phyloP scores from a whole-genome alignment of 2,888 invertebrate genomes.

The Ophion costatus region DNA sequence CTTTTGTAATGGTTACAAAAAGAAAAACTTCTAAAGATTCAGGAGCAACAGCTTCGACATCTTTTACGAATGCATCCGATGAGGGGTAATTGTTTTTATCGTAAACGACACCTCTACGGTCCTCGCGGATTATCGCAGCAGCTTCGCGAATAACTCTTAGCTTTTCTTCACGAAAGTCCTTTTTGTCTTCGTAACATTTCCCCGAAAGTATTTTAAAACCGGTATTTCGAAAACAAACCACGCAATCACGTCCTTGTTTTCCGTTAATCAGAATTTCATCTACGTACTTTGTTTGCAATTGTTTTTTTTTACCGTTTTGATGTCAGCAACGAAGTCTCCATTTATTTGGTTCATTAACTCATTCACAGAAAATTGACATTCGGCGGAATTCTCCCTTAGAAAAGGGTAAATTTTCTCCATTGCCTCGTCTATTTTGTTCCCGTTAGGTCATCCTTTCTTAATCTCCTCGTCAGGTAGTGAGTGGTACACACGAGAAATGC shows the following conservation, averaged over 20 bases:
- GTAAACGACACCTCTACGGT: conserved; percentile 65
- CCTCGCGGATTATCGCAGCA: conserved; percentile 66
- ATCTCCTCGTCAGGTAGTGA: neutral
- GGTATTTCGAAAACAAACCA: conserved; percentile 50
- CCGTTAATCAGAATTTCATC: neutral
- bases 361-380: conserved; percentile 4
- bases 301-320: conserved; percentile 45
- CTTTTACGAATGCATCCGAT: conserved; percentile 55
- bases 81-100: conserved; percentile 62
- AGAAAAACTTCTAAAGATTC: conserved; percentile 9
- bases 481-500: too few species aligned
- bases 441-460: neutral
- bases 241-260: neutral
- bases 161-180: conserved; percentile 64
- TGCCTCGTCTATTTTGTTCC: conserved; percentile 54
- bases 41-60: conserved; percentile 53
- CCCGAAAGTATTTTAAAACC: conserved; percentile 63
- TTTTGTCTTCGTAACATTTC: conserved; percentile 58
- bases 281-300: neutral
- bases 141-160: conserved; percentile 65
- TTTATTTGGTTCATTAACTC: conserved; percentile 37
- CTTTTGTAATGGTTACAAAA: conserved; percentile 5
- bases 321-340: conserved; percentile 50
- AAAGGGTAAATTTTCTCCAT: too few species aligned
- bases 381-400: conserved; percentile 61